Conservation (phyloP, 2,797 vertebrate genomes). For the Tolypeutes matacus region DNA sequence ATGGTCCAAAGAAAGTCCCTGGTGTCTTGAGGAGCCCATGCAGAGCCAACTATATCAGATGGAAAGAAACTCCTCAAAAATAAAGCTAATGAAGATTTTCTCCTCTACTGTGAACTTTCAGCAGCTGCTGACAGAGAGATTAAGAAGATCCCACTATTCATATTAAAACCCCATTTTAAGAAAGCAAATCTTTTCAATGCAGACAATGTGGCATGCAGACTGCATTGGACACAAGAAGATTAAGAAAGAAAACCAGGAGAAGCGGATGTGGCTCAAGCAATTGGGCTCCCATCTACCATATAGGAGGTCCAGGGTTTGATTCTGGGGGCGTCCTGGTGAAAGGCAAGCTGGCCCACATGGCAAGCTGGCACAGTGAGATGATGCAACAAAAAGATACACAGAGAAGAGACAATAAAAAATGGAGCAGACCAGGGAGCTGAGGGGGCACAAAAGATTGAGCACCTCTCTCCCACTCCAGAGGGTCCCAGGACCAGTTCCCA, state of each 20-base stretch:
- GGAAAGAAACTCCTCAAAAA: constrained; percentile 12
- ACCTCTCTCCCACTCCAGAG: no score
- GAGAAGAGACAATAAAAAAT: no score
- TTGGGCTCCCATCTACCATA: no score
- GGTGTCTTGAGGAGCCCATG: background rate
- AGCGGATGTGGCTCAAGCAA: no score
- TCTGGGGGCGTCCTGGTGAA: no score
- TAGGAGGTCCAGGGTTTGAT: no score
- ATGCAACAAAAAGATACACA: no score
- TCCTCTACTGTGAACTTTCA: constrained; percentile 10
- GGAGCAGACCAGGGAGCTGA: no score
- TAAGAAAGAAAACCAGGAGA: background rate
- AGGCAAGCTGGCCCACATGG: no score
- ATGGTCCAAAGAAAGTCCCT: background rate
- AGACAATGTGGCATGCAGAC: background rate
- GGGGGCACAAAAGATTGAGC: no score
- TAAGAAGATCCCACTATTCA: background rate
- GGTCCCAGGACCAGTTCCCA: no score
- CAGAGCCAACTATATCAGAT: background rate
- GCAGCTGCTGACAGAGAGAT: background rate
- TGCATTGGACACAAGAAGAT: background rate
- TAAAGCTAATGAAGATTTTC: background rate
- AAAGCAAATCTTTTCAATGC: background rate
- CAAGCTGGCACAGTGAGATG: no score
- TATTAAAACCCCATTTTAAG: constrained; percentile 15